Base-by-base conservation (phyloP, 2,797 vertebrate genomes). In the Etheostoma perlongum region DNA sequence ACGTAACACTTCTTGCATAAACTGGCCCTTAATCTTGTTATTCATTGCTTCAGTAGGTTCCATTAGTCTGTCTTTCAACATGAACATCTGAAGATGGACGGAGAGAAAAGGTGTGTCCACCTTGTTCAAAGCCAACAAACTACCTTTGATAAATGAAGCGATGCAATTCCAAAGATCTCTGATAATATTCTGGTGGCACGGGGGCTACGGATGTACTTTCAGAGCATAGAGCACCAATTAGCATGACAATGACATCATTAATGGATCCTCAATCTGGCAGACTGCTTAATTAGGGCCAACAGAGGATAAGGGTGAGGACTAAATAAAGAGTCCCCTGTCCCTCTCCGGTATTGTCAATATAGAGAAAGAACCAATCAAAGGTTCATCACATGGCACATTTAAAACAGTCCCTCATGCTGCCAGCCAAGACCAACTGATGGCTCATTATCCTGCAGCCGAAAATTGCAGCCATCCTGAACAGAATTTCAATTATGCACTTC, bases 181-280 rank as follows among this genome's bases (percentile, higher is more conserved):
- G 54, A 70, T 85, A 51, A 67, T 78, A 84, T 81, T 80, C 65
- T 77, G 9, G 33, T 48, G 46, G 58, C 59, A 83, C 33, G 42
- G 59, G 66, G 52, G 61, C 67, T 74, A 27, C 65, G 71, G 67
- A 67, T 80, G 67, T 79, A 76, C 67, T 73, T 81, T 68, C 55
- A 67, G 69, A 87, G 78, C 80, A 77, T 52, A 93, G 91, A 94
- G 85, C 87, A 71, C 82, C 63, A 94, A 95, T 96, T 96, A 96
- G 94, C 92, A 95, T 95, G 93, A 96, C 94, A 97, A 97, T 96
- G 87, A 91, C 94, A 95, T 97, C 94, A 95, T 97, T 97, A 97
- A 92, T 93, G 87, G 90, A 92, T 92, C 93, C 94, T 94, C 92
- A 94, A 95, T 97, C 95, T 93, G 91, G 86, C 85, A 97, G 96